Conservation (phyloP, 2,113 vertebrate genomes). For the Athene cunicularia region DNA sequence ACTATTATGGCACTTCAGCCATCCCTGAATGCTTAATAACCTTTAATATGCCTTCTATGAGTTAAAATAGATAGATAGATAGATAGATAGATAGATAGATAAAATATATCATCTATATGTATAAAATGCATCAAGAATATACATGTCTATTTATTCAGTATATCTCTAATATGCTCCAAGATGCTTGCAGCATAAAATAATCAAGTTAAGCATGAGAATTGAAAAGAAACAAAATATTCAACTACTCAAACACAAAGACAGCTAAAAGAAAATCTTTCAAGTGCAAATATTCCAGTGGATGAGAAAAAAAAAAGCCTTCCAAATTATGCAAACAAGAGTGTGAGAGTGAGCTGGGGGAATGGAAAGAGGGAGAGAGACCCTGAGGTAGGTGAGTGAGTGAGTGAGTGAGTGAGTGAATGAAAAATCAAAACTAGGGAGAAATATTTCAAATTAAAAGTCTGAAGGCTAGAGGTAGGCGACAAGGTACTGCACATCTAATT, state of each 20-base stretch:
- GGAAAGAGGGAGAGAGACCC: not conserved
- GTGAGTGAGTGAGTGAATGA: not conserved
- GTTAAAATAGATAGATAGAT: not conserved
- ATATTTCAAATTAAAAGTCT: not conserved
- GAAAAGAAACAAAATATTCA: not conserved
- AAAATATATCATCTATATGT: not conserved
- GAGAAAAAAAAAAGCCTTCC: not conserved
- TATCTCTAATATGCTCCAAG: not conserved
- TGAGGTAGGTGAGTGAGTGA: too few relatives aligned
- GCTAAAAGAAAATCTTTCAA: not conserved
- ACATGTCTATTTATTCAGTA: not conserved
- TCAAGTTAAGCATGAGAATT: not conserved
- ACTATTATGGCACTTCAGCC: not conserved
- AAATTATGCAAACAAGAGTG: not conserved
- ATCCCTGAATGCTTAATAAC: not conserved
- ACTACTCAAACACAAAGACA: not conserved
- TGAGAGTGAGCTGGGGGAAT: not conserved
- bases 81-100: not conserved
- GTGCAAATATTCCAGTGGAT: not conserved
- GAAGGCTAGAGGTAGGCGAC: not conserved
- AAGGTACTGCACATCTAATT: not conserved
- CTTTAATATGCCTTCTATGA: not conserved
- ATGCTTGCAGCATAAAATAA: not conserved
- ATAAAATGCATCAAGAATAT: not conserved
- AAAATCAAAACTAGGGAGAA: not conserved